Percentiles rank a stretch among this genome's conserved stretches.
Evolutionary conservation across 2,888 invertebrate genomes (phyloP).

Genomic region (Physocephala rufipes): DNA sequence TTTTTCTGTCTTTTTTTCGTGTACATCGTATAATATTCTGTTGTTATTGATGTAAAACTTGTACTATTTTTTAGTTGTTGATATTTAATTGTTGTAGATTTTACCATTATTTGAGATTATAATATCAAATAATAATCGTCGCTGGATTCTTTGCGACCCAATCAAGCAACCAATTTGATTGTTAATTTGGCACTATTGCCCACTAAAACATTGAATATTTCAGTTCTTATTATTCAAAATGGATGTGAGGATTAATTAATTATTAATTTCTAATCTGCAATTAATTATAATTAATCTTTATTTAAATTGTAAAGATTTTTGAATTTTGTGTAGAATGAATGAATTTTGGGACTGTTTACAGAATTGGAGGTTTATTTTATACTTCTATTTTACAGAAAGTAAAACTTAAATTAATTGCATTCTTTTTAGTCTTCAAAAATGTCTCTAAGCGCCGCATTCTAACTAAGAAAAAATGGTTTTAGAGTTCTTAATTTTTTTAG

Average conservation of each 20-base stretch:
- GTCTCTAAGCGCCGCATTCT: no score
- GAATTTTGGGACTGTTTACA: no score
- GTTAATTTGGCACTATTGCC: neutral
- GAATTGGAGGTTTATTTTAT: constrained; percentile 24
- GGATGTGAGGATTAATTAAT: no score
- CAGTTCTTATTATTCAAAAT: no score
- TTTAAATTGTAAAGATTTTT: constrained; percentile 27
- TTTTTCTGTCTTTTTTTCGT: constrained; percentile 21
- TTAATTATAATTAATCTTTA: neutral
- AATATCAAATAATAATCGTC: no score
- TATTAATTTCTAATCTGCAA: no score
- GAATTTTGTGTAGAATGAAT: no score
- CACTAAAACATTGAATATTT: constrained; percentile 10
- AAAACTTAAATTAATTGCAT: constrained; percentile 34
- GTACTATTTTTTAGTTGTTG: constrained; percentile 34
- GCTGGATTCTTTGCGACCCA: neutral
- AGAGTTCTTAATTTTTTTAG: neutral
- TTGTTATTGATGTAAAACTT: constrained; percentile 32
- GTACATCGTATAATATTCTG: constrained; percentile 9
- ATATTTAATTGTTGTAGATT: constrained; percentile 7
- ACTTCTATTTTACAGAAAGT: constrained; percentile 37
- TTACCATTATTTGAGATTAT: constrained; percentile 2
- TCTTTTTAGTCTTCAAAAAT: no score
- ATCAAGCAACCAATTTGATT: neutral
- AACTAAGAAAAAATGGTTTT: no score